phyloP scores from a whole-genome alignment of 30 jellyfish, hydroid and myxozoan genomes.

The Catostylus mosaicus region DNA sequence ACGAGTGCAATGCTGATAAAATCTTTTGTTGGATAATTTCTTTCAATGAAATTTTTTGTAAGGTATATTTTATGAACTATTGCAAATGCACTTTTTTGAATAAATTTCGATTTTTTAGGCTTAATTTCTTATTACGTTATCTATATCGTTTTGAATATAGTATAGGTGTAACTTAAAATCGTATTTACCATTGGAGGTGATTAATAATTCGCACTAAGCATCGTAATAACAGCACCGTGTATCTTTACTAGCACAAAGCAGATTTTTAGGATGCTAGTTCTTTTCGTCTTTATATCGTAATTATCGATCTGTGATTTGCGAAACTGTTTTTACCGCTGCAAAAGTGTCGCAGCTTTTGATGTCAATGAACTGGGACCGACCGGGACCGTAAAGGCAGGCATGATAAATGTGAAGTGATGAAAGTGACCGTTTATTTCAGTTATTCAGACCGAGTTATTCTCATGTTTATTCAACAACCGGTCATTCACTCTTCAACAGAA shows the following conservation, averaged over 20 bases:
- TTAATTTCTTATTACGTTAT: conserved; percentile 12
- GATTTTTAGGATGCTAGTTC: background rate
- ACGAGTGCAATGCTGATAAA: background rate
- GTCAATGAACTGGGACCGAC: too few species aligned
- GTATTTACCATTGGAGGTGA: background rate
- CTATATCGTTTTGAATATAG: conserved; percentile 13
- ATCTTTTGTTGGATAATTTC: too few species aligned
- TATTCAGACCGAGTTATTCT: too few species aligned
- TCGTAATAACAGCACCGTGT: background rate
- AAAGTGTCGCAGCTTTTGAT: too few species aligned
- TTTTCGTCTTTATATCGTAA: background rate
- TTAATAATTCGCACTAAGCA: too few species aligned
- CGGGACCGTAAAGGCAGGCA: too few species aligned
- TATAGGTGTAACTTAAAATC: background rate
- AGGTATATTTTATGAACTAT: background rate
- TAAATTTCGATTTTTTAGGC: conserved; percentile 47
- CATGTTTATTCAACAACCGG: too few species aligned
- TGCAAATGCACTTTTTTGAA: conserved; percentile 54
- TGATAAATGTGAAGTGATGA: too few species aligned
- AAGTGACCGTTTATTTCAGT: too few species aligned
- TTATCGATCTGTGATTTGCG: background rate
- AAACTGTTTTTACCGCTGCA: background rate
- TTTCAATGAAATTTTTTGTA: conserved; percentile 11
- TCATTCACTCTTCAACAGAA: too few species aligned
- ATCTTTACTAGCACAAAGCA: background rate